Evolutionary conservation across 2,888 invertebrate species (phyloP).

Genomic region (Drosophila leonis): DNA sequence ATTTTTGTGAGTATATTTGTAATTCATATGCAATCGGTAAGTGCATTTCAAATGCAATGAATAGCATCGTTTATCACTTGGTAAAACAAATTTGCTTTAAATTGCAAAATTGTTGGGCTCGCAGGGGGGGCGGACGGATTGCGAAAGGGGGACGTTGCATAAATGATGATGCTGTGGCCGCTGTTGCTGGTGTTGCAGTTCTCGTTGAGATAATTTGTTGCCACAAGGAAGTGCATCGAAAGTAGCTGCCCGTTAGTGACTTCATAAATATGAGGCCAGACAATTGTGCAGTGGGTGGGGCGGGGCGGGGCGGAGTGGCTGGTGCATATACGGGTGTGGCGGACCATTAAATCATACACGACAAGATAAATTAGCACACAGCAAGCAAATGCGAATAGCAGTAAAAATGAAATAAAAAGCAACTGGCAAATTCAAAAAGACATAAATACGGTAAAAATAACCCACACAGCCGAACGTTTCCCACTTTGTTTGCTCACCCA

Average conservation of each 20-base stretch:
- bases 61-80: slow-evolving; percentile 62
- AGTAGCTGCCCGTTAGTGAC: slow-evolving; percentile 47
- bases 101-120: slow-evolving; percentile 48
- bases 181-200: slow-evolving; percentile 35
- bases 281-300: slow-evolving; percentile 1
- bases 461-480: not conserved
- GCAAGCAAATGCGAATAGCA: slow-evolving; percentile 27
- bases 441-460: slow-evolving; percentile 31
- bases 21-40: slow-evolving; percentile 36
- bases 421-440: slow-evolving; percentile 40
- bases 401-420: slow-evolving; percentile 17
- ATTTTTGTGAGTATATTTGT: slow-evolving; percentile 14
- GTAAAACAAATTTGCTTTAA: slow-evolving; percentile 55
- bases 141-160: slow-evolving; percentile 8
- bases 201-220: slow-evolving; percentile 46
- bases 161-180: slow-evolving; percentile 38
- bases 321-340: slow-evolving; percentile 35
- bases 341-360: slow-evolving; percentile 66
- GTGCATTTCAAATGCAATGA: slow-evolving; percentile 47
- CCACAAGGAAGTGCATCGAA: slow-evolving; percentile 52
- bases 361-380: slow-evolving; percentile 71
- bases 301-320: not conserved
- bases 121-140: not conserved
- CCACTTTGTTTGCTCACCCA: slow-evolving; percentile 20
- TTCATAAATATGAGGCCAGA: slow-evolving; percentile 50